Evolutionary conservation across 2,113 vertebrate genomes (phyloP).

Genomic region (Glareola pratincola): DNA sequence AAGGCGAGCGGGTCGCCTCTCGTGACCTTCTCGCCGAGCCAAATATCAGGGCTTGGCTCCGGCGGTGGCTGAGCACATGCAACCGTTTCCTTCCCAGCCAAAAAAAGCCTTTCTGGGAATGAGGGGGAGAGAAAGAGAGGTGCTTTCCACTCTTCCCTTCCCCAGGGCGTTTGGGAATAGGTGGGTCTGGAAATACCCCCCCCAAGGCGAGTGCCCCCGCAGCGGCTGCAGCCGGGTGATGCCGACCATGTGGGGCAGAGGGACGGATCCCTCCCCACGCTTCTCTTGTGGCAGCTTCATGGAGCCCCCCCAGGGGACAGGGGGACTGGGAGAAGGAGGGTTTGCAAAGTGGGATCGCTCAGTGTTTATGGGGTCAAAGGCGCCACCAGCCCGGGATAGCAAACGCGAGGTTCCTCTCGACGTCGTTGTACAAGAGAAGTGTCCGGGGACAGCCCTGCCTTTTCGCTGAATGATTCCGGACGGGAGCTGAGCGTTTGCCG

Average conservation of each 20-base stretch:
- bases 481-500: neutral
- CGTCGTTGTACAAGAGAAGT: neutral
- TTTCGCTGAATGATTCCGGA: neutral
- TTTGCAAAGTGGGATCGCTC: neutral
- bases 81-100: neutral
- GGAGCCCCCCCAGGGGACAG: neutral
- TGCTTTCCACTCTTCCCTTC: neutral
- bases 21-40: neutral
- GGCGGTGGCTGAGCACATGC: neutral
- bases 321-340: neutral
- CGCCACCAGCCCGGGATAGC: rapidly evolving
- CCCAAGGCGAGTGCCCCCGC: rapidly evolving
- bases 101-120: neutral
- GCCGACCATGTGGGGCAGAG: rapidly evolving
- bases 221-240: rapidly evolving
- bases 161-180: neutral
- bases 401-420: neutral
- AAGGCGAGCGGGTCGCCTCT: neutral
- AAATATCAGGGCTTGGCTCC: neutral
- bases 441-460: neutral
- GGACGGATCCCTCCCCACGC: rapidly evolving
- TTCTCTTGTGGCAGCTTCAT: neutral
- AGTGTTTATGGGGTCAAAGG: neutral
- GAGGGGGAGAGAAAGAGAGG: too few species aligned
- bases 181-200: neutral